Evolutionary conservation across 2,797 vertebrate species (phyloP), one percentile per base, ranked within the genome.

Genomic region (Valencia hispanica): DNA sequence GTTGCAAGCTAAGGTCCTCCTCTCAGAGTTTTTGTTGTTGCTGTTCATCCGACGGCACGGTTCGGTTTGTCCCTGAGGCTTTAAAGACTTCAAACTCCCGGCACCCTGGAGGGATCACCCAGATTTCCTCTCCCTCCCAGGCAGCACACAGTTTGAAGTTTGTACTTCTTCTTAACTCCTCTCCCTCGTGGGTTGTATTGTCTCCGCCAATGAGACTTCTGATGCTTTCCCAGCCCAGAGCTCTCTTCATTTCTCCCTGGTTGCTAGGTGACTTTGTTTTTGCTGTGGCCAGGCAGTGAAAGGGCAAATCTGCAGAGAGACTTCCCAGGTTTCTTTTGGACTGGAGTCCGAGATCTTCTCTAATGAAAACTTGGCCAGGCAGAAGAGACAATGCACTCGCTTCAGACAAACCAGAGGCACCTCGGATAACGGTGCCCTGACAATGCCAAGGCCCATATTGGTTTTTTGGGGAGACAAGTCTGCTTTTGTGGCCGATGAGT

Each of bases 211-310:
- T 27, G 53, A 72, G 73, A 65, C 78, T 68, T 86, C 81, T 78
- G 82, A 87, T 27, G 65, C 77, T 84, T 88, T 90, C 88, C 83
- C 88, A 89, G 84, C 61, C 11, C 84, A 70, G 39, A 45, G 59
- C 79, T 86, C 79, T 80, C 84, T 87, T 87, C 73, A 72, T 84
- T 87, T 81, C 53, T 66, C 80, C 65, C 83, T 0, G 72, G 94
- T 94, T 94, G 92, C 94, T 93, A 92, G 88, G 93, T 82, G 86
- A 91, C 90, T 91, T 93, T 93, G 91, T 93, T 91, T 81, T 72
- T 74, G 65, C 63, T 20, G 32, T 74, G 79, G 86, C 82, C 71
- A 82, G 86, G 68, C 82, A 30, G 86, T 15, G 74, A 91, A 87
- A 91, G 86, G 81, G 86, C 82, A 86, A 90, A 82, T 84, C 80